Evolutionary conservation across 2,797 vertebrate genomes (phyloP).

Genomic region (Nothura maculosa): DNA sequence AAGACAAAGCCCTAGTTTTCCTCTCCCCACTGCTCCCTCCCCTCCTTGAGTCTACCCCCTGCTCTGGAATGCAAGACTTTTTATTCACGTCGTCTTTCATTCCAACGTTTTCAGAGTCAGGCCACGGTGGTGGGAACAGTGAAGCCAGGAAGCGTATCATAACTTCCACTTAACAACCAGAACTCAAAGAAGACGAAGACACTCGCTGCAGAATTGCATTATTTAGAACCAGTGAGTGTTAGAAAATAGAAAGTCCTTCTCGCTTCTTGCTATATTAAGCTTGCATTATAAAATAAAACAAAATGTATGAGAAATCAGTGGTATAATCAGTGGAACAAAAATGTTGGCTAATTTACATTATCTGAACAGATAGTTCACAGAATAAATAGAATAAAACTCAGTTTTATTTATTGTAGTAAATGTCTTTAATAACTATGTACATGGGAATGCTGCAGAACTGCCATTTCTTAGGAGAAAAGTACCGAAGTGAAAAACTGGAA

Average conservation of each 20-base stretch:
- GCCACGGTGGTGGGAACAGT: constrained; percentile 33
- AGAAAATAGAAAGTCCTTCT: background rate
- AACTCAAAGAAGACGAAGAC: constrained; percentile 10
- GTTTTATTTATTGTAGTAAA: background rate
- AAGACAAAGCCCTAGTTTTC: constrained; percentile 44
- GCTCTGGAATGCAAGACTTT: constrained; percentile 57
- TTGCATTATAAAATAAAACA: background rate
- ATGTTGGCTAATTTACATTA: background rate
- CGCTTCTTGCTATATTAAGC: background rate
- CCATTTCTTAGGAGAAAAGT: background rate
- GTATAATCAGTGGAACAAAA: background rate
- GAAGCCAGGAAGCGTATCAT: background rate
- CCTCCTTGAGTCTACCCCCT: constrained; percentile 27
- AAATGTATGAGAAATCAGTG: background rate
- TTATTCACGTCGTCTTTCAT: constrained; percentile 59
- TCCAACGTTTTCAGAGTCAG: constrained; percentile 42
- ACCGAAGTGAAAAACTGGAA: background rate
- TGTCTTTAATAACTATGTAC: background rate
- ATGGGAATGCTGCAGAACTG: background rate
- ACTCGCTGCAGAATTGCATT: background rate
- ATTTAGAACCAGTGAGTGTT: background rate
- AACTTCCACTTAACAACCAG: constrained; percentile 31
- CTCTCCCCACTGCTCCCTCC: background rate
- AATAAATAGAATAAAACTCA: background rate
- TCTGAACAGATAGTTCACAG: background rate